A percentile compares a stretch with the other conserved stretches of the same genome.
These are phyloP conservation scores for Drosophila subquinaria DNA, from an alignment of 2,888 invertebrate genomes.

Conservation along the genomic window DNA sequence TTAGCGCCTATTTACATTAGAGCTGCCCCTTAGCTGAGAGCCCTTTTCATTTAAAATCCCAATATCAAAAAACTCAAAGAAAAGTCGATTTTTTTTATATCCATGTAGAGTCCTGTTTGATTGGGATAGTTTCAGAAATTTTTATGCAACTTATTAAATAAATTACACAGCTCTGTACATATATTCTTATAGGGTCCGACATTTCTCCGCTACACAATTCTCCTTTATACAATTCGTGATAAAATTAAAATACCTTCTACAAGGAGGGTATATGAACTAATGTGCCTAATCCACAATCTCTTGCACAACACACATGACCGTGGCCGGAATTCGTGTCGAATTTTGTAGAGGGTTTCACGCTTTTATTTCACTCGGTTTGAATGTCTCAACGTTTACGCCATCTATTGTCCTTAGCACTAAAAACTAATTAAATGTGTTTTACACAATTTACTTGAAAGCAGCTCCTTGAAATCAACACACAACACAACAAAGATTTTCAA, in stretches of 20 bases:
- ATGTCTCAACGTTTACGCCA: background rate
- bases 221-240: no score
- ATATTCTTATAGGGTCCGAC: no score
- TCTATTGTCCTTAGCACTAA: constrained; percentile 16
- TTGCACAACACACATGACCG: constrained; percentile 31
- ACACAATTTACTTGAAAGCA: constrained; percentile 48
- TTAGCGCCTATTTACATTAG: constrained; percentile 42
- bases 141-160: no score
- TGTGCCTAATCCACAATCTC: constrained; percentile 35
- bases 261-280: background rate
- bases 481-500: constrained; percentile 22
- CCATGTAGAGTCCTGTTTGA: no score
- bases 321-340: constrained; percentile 3
- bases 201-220: no score
- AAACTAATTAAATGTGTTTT: constrained; percentile 68
- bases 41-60: constrained; percentile 57
- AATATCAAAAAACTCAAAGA: constrained; percentile 1
- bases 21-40: constrained; percentile 4
- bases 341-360: constrained; percentile 1
- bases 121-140: no score
- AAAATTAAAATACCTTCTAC: no score
- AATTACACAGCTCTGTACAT: no score
- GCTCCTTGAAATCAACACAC: constrained; percentile 21
- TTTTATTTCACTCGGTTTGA: background rate
- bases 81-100: background rate